Evolutionary conservation across 2,113 vertebrate species (phyloP), one percentile per base, ranked within the genome.

Genomic region (Opisthocomus hoazin): DNA sequence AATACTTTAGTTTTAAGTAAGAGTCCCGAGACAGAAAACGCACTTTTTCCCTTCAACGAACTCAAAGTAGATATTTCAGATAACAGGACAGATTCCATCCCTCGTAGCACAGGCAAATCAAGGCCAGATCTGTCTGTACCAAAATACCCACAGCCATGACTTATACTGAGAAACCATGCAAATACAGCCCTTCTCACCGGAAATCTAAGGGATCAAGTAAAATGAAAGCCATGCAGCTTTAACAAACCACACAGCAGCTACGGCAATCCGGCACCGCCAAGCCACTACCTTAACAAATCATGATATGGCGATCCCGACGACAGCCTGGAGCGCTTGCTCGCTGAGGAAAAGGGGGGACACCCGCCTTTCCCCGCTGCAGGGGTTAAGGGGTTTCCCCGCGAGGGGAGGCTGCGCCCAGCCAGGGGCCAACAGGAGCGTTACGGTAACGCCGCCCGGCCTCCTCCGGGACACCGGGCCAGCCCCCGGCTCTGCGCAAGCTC

Each of bases 291-390:
- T 4, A 20, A 22, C 3, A 7, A 11, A 6, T 1, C 64, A 23
- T 12, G 12, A 3, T 37, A 6, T 1, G 26, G 43, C 34, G 6
- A 0, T 0, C 15, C 4, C 1, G 22, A 11, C 3, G 20, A 4
- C 7, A 2, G 12, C 2, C 29, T 3, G 32, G 18, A 37, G 22
- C 48, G 10, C 14, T 6, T 1, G 14, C 13, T 19, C 5, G 9
- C 9, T 9, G 9, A 15, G 26, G 7, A 15, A 56, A 65, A 15
- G 2, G 4, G 15, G 8, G 0, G 1, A 11, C 15, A 19, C 2
- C 5, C 7, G 5, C 5, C 32, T 54, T n/a, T 24, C 29, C 4
- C 7, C 53, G 0, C 2, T 0, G 7, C 15, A 18, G 23, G 29
- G 21, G 12, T 6, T 4, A 16, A 34, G 26, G 2, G 13, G 12